Base-by-base conservation (phyloP, 2,888 invertebrate genomes). In the Lepidocyrtoides sp. region DNA sequence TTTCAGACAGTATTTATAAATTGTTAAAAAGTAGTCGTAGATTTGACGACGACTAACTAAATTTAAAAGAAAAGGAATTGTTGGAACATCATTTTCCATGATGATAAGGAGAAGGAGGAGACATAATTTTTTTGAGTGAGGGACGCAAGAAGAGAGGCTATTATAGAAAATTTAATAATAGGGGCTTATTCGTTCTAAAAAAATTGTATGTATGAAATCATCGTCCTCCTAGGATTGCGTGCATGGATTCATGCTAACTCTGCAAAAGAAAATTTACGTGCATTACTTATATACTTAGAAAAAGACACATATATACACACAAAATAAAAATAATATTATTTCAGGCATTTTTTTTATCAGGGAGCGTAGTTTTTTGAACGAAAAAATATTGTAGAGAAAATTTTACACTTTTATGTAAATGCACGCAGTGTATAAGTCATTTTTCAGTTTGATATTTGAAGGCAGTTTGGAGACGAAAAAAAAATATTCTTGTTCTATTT, bases 101-200 rank as follows among this genome's bases (percentile, higher is more conserved):
- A 41, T 69, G 41, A 72, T 72, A 41, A 72, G 41, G 41, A 72
- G 69, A 69, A 8, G 60, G 23, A 44, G 23, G 7, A 41, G 44
- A 44, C 10, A 17, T 36, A 26, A 12, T 23, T 1, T 72, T 72
- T 72, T 48, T 75, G 75, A 75, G 48, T 66, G 17, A 66, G 63
- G 29, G 29, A 77, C 57, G 36, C 81, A 36, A 51, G 26, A 44
- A 17, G 57, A 20, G 60, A 82, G 36, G 72, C 75, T 82, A 88
- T 69, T 82, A 89, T 48, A n/a, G 72, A 44, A 89, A 89, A 89
- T 89, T 89, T 89, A 89, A 84, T 66, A 84, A 84, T 20, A 66
- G 66, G 66, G 54, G 69, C 4, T 44, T 20, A 54, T 77, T 77
- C 51, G 51, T 32, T 26, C 4, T 29, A 54, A 51, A 29, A 77